A percentile compares a stretch with the other conserved stretches of the same genome.
Evolutionary conservation across 2,113 vertebrate genomes (phyloP).

Genomic region (Mesitornis unicolor): DNA sequence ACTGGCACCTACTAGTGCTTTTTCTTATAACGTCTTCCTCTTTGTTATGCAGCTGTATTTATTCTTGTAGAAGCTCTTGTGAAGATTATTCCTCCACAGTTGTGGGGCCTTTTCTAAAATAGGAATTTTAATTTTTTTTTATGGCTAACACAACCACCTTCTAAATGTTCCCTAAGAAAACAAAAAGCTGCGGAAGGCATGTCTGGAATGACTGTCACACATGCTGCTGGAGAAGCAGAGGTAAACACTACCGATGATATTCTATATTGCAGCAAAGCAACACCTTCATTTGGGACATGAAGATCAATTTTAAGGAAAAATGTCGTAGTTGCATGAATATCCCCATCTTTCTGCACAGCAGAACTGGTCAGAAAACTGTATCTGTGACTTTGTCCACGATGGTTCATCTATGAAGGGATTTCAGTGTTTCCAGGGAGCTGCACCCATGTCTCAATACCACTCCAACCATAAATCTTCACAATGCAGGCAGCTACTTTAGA

Average conservation of each 20-base stretch:
- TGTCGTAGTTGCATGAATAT: neutral
- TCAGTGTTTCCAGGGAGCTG: constrained; percentile 4
- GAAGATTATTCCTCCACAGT: neutral
- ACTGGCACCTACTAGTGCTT: neutral
- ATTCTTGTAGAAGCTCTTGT: neutral
- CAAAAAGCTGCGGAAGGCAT: constrained; percentile 18
- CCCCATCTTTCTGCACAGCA: neutral
- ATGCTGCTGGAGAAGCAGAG: neutral
- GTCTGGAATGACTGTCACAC: constrained; percentile 36
- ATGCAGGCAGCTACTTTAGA: neutral
- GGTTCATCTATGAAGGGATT: neutral
- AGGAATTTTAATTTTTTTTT: neutral
- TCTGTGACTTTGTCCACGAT: neutral
- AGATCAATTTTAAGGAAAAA: neutral
- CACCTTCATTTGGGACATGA: neutral
- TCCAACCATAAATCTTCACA: constrained; percentile 13
- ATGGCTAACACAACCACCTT: neutral
- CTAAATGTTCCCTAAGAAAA: neutral
- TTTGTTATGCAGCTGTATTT: neutral
- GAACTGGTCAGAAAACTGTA: neutral
- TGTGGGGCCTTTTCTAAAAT: neutral
- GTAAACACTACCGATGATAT: neutral
- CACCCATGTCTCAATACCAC: neutral
- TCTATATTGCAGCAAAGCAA: neutral
- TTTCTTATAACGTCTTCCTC: neutral